Evolutionary conservation across 2,113 vertebrate genomes (phyloP), one percentile per base, ranked within the genome.

Genomic region (Ivindomyrus marchei): DNA sequence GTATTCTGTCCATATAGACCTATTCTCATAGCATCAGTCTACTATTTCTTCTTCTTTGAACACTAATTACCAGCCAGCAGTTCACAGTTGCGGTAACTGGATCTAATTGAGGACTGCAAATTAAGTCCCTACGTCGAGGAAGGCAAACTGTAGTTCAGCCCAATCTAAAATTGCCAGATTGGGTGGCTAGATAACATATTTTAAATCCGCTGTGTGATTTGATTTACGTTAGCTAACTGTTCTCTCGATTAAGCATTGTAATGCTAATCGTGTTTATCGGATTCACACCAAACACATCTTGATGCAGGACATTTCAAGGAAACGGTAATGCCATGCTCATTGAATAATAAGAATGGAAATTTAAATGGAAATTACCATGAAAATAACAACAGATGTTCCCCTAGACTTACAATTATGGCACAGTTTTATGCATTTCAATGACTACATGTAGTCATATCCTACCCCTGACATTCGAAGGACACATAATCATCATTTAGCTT

Each of bases 191-290:
- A 77, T 39, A 77, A 19, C 70, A 77, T 77, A 77, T 77, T 77
- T 77, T 11, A 39, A 77, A 39, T 77, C 31, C 4, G 13, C 70
- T 77, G 13, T 77, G 31, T 77, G 31, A 39, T 39, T 39, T 77
- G 70, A 24, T 77, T 77, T 11, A 77, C 70, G 39, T 74, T 74
- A 36, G 70, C 70, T 74, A 17, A 58, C 53, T 42, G 87, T 56
- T 42, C 87, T 45, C 24, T 88, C 56, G 56, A 88, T 62, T 88
- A 88, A 58, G 87, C 53, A 62, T 58, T 77, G 70, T 77, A 66
- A 62, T 45, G 42, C 39, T n/a, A 88, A 21, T 62, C n/a, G 87
- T 39, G 36, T 88, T 88, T 88, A 39, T 66, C 36, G 10, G 24
- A 66, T 88, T 58, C 58, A 46, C 45, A 88, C 31, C 27, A 39